Conservation (phyloP, 2,797 vertebrate species). For the Zalophus californianus region DNA sequence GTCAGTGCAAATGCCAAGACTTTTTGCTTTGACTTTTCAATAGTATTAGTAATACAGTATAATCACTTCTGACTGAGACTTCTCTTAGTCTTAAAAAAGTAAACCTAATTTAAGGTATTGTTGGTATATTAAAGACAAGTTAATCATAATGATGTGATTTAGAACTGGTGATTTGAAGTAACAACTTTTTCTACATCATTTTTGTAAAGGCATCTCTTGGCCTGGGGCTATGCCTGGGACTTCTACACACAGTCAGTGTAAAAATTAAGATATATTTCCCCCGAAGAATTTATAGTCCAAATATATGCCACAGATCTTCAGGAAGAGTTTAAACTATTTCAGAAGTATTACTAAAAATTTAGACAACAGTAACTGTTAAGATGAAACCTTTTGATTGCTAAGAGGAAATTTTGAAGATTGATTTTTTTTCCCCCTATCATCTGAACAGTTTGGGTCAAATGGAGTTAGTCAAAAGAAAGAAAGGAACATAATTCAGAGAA, state of each 20-base stretch:
- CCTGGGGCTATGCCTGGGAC: neutral
- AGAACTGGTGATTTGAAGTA: neutral
- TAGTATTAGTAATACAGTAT: neutral
- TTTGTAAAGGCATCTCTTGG: constrained; percentile 32
- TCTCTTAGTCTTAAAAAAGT: neutral
- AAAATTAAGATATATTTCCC: constrained; percentile 3
- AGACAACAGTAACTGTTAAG: constrained; percentile 20
- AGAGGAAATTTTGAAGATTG: constrained; percentile 51
- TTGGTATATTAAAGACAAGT: neutral
- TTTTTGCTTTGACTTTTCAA: constrained; percentile 36
- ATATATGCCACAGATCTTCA: neutral
- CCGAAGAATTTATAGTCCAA: constrained; percentile 27
- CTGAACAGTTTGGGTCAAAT: neutral
- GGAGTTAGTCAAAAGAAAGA: constrained; percentile 38
- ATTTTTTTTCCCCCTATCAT: neutral
- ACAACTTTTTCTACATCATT: neutral
- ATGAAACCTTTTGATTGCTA: constrained; percentile 13
- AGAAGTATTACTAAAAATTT: constrained; percentile 58
- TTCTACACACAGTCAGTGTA: neutral
- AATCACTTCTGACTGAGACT: neutral
- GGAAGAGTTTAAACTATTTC: constrained; percentile 58
- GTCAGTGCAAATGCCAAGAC: neutral
- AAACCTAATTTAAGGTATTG: constrained; percentile 19
- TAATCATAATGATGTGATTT: neutral
- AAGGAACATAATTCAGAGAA: neutral